Base-by-base conservation (phyloP, 2,888 invertebrate genomes). In the Apamea epomidion region DNA sequence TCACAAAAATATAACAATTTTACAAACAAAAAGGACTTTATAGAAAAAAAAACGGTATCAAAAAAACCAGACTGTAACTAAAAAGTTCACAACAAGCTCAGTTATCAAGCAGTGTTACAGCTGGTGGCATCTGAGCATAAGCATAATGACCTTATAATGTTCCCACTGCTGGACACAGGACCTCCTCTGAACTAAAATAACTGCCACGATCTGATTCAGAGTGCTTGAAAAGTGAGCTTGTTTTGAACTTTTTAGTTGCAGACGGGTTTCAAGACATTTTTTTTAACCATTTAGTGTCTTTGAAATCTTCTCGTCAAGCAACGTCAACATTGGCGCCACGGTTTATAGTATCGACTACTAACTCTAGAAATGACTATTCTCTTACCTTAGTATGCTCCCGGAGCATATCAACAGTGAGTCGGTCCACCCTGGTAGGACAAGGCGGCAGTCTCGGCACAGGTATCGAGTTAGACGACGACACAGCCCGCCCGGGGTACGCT, bases 391-490 rank as follows among this genome's bases (percentile, higher is more conserved):
- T 98, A 92, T 98, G 98, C 92, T 98, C 98, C 85, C 98, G 94
- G 79, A 98, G 97, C 95, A 98, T 98, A 91, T 98, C 98, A 4
- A 98, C 98, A 45, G 98, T 98, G 45, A 98, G 97, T 60, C 98
- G 95, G 92, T 98, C 98, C 5, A 98, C 98, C 58, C 98, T 95
- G 0, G 98, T 98, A 0, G 98, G 98, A 90, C 98, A 98, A 4
- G 98, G 98, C 74, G 98, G 98, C 80, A 98, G 97, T 1, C 98
- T 96, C n/a, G 98, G 98, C 83, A 98, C 98, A 85, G 98, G 98
- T 21, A 96, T 96, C 83, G 98, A 98, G 91, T 98, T 98, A 69
- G 98, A 98, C 29, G 98, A 98, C 2, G 98, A 98, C 32, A 98
- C 98, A 82, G 98, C 98, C 85, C 98, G 97, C 0, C 98, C 98